Percentiles rank a stretch among this genome's conserved stretches.
phyloP scores from a whole-genome alignment of 2,113 vertebrate species.

The Gadus macrocephalus region DNA sequence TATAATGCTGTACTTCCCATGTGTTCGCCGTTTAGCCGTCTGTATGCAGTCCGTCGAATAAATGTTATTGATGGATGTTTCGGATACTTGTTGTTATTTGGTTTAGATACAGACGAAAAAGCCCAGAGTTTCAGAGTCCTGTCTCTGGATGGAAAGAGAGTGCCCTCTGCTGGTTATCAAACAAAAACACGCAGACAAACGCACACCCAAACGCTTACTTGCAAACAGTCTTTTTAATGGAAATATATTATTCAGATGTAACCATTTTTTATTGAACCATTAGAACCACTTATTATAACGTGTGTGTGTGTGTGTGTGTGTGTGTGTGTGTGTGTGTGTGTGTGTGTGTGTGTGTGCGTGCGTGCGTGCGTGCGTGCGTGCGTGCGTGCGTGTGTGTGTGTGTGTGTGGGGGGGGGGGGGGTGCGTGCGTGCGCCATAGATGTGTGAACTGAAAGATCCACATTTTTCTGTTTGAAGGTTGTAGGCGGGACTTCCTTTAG shows the following conservation, averaged over 20 bases:
- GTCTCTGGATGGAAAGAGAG: neutral
- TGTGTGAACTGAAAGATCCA: neutral
- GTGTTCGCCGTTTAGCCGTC: too few species aligned
- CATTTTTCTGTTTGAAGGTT: neutral
- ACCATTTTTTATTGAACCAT: too few species aligned
- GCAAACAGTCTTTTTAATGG: neutral
- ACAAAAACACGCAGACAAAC: neutral
- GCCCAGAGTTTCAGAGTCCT: neutral
- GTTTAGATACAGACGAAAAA: neutral
- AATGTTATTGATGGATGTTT: too few species aligned
- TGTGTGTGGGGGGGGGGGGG: too few species aligned
- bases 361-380: too few species aligned
- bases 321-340: neutral
- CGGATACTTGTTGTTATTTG: neutral
- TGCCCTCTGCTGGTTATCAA: slow-evolving; percentile 1
- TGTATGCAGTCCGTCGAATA: too few species aligned
- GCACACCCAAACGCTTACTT: neutral
- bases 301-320: neutral
- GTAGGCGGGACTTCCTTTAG: slow-evolving; percentile 47
- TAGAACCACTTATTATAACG: too few species aligned
- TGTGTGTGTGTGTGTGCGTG: neutral
- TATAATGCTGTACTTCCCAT: too few species aligned
- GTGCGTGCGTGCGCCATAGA: neutral
- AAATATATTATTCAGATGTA: too few species aligned
- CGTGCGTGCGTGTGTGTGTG: too few species aligned